Evolutionary conservation across 2,113 vertebrate species (phyloP).

Genomic region (Aspidoscelis tigris): DNA sequence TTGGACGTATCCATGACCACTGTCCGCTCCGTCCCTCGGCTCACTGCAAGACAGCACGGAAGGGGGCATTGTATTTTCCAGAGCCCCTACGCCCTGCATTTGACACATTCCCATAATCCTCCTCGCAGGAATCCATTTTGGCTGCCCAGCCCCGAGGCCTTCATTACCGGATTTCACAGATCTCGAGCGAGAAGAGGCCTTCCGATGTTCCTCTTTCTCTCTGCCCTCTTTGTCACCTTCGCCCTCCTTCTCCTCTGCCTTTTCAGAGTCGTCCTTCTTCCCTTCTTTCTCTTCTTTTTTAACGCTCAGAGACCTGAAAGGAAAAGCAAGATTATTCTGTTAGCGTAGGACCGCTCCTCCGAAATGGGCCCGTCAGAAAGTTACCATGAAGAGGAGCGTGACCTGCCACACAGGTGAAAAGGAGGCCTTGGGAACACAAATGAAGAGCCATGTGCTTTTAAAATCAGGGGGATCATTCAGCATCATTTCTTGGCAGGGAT

Average conservation of each 20-base stretch:
- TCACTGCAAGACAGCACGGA: constrained; percentile 51
- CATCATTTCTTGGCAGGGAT: no score
- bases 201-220: constrained; percentile 73
- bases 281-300: constrained; percentile 87
- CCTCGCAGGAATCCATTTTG: no score
- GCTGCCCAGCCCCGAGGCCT: no score
- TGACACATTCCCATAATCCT: no score
- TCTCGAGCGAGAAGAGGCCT: constrained; percentile 67
- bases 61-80: not conserved
- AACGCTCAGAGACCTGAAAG: constrained; percentile 60
- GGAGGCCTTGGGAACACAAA: no score
- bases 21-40: constrained; percentile 86
- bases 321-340: not conserved
- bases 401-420: no score
- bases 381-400: no score
- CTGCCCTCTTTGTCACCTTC: constrained; percentile 83
- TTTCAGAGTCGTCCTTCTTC: constrained; percentile 78
- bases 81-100: not conserved
- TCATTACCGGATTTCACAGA: constrained; percentile 76
- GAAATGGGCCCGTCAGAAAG: no score
- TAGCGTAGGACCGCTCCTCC: no score
- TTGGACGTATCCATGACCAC: constrained; percentile 98
- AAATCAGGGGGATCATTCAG: no score
- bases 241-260: constrained; percentile 70
- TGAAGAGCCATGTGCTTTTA: no score